Conservation (phyloP, 64 coral and sea anemone species). For the Trachythela sp. region DNA sequence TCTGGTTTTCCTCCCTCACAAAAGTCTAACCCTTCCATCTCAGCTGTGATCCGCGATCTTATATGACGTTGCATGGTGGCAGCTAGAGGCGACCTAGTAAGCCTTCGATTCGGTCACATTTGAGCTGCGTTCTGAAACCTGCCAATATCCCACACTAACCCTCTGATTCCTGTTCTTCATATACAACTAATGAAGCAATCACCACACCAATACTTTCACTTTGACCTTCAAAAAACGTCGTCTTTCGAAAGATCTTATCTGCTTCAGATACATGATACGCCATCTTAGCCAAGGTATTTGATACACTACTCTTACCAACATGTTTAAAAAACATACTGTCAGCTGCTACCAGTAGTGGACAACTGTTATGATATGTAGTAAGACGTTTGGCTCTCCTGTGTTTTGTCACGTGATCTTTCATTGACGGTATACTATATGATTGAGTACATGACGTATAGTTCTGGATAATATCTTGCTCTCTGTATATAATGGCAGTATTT, state of each 20-base stretch:
- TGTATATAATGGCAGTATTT: not conserved
- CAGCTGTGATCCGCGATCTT: too few relatives aligned
- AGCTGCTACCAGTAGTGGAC: constrained; percentile 50
- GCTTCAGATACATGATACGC: constrained; percentile 61
- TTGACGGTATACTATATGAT: not conserved
- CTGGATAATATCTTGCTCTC: not conserved
- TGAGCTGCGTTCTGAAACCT: too few relatives aligned
- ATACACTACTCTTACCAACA: constrained; percentile 47
- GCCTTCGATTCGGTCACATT: too few relatives aligned
- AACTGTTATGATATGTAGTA: not conserved
- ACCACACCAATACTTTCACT: constrained; percentile 75
- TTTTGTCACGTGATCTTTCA: not conserved
- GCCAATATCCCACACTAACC: constrained; percentile 31
- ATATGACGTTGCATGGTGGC: too few relatives aligned
- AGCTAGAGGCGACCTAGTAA: too few relatives aligned
- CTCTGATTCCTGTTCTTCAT: constrained; percentile 51
- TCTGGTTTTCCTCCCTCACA: too few relatives aligned
- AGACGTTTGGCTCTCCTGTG: not conserved
- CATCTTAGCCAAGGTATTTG: constrained; percentile 64
- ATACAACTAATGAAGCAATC: constrained; percentile 63
- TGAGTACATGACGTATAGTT: not conserved
- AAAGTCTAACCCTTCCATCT: too few relatives aligned
- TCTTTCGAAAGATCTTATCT: constrained; percentile 74
- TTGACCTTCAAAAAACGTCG: constrained; percentile 73
- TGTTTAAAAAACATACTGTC: constrained; percentile 69